Conservation (phyloP, 2,888 invertebrate species). For the Ypsolopha sequella region DNA sequence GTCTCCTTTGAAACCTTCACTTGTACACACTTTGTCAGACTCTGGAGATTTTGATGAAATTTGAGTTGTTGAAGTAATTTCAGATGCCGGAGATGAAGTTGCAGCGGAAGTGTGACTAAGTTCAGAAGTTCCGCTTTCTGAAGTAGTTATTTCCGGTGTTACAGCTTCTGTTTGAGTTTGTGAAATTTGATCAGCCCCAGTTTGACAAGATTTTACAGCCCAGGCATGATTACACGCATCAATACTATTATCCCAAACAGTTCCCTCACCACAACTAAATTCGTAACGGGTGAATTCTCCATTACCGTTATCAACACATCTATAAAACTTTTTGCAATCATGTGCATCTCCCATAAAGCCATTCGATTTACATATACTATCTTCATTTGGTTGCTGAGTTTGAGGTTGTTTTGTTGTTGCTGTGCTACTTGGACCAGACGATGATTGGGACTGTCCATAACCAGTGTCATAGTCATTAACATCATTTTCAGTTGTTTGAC, state of each 20-base stretch:
- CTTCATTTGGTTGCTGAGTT: conserved; percentile 6
- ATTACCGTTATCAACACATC: conserved; percentile 74
- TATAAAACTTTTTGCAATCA: conserved; percentile 77
- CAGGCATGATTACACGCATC: conserved; percentile 78
- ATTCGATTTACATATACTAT: conserved; percentile 35
- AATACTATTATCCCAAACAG: conserved; percentile 72
- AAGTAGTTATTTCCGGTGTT: conserved; percentile 9
- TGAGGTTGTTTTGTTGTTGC: conserved; percentile 5
- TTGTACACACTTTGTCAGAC: conserved; percentile 37
- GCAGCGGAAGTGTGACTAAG: neutral
- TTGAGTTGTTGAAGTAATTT: conserved; percentile 1
- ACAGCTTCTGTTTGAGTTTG: neutral
- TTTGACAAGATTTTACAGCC: conserved; percentile 50
- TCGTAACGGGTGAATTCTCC: conserved; percentile 72
- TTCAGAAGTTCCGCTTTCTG: neutral
- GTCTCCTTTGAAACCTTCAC: conserved; percentile 78
- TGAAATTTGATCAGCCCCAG: conserved; percentile 6
- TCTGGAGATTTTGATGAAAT: neutral
- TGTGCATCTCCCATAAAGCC: conserved; percentile 78
- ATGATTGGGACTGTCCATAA: conserved; percentile 19
- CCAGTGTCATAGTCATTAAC: conserved; percentile 20
- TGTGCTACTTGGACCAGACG: conserved; percentile 8
- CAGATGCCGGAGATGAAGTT: neutral
- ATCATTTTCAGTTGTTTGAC: conserved; percentile 9
- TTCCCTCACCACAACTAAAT: conserved; percentile 75